Evolutionary conservation across 2,888 invertebrate genomes (phyloP).

Genomic region (Neoscelio sp.): DNA sequence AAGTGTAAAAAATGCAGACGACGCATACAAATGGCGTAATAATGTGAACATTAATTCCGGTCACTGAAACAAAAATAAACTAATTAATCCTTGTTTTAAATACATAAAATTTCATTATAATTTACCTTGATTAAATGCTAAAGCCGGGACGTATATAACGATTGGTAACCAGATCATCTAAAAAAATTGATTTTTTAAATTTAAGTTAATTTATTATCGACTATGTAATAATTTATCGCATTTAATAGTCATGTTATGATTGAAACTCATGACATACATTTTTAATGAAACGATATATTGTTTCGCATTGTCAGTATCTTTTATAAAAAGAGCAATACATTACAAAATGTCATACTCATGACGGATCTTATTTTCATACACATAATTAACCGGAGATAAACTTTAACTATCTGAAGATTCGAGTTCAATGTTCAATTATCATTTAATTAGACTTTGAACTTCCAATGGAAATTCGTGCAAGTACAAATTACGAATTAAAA

Average conservation of each 20-base stretch:
- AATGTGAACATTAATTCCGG: constrained; percentile 91
- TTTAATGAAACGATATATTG: constrained; percentile 8
- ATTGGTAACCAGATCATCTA: constrained; percentile 91
- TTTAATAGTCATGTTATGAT: too few relatives aligned
- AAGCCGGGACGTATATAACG: constrained; percentile 90
- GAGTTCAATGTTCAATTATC: constrained; percentile 18
- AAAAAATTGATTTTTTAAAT: too few relatives aligned
- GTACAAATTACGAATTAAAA: neutral
- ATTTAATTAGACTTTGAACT: constrained; percentile 15
- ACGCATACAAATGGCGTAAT: constrained; percentile 92
- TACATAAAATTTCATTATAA: constrained; percentile 1
- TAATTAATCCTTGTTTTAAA: constrained; percentile 6
- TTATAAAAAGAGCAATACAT: constrained; percentile 1
- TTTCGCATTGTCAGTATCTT: constrained; percentile 1
- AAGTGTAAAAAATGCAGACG: constrained; percentile 94
- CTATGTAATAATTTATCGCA: neutral
- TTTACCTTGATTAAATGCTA: constrained; percentile 91
- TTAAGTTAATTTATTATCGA: too few relatives aligned
- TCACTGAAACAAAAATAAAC: constrained; percentile 86
- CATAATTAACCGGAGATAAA: constrained; percentile 12
- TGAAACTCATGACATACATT: constrained; percentile 6
- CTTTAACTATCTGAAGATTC: neutral
- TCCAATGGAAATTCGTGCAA: constrained; percentile 14
- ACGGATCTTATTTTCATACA: neutral
- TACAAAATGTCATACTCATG: neutral